Base-by-base conservation (phyloP, 1,140 invertebrate genomes). In the Bombus fervidus region DNA sequence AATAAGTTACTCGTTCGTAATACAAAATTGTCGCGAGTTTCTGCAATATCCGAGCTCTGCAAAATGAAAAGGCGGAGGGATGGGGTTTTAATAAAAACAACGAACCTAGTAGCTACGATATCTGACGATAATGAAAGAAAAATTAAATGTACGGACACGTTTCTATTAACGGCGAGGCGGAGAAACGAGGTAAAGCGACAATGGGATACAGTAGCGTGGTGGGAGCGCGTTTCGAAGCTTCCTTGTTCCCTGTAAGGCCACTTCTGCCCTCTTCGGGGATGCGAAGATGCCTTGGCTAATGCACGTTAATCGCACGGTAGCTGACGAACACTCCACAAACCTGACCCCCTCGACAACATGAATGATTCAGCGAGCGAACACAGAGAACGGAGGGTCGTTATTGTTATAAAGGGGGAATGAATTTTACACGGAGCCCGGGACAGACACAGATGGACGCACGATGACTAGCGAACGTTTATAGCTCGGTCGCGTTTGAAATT, bases 361-460 rank as follows among this genome's bases (percentile, higher is more conserved):
- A 91, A 91, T 91, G 87, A 91, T 91, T 91, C 87, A 91, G 80
- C 75, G 82, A 22, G 71, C 78, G 81, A 86, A 83, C 81, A 69
- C 37, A n/a, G 59, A 68, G 81, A 71, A 80, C 72, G 81, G 64
- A 88, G 90, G 85, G 84, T 88, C 86, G 90, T 91, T 91, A 91
- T 91, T 89, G 86, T 91, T 91, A 84, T 88, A 91, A 90, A 85
- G 81, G 85, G 69, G 68, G 74, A 81, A 91, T 91, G 88, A 88
- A 91, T 91, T 90, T 89, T 89, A 82, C 86, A 86, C 80, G 87
- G 83, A 79, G 69, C 68, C 15, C 6, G 39, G 22, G 39, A 72
- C 47, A 37, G n/a, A 22, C 8, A 37, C 25, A 13, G 15, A 34
- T 13, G 41, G 15, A 3, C 41, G 9, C 4, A 12, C 31, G n/a